Evolutionary conservation across 2,113 vertebrate species (phyloP), one percentile per base, ranked within the genome.

Genomic region (Amia ocellicauda): DNA sequence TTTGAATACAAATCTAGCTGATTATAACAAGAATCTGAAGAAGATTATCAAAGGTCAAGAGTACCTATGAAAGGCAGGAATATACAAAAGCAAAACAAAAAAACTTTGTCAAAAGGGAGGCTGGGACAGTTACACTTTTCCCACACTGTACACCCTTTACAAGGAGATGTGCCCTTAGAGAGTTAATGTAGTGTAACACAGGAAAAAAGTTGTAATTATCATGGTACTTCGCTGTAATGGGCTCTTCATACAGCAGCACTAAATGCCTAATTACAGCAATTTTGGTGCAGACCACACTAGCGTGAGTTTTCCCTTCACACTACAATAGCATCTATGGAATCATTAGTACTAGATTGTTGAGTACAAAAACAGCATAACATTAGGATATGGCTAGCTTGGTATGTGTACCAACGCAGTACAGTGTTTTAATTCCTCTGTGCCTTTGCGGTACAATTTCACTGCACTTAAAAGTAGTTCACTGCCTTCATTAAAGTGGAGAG

Each of bases 151-250:
- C 29, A 3, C 27, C 17, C 27, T 19, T 19, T 10, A 8, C 4
- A 29, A 36, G 13, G 27, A 17, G 17, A 36, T 11, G 41, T 43
- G 24, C 68, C 74, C 27, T 69, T 72, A 73, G 57, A 78, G 78
- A 89, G 80, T 86, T 79, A 81, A 83, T 82, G 77, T 24, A 69
- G 69, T 80, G 69, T 80, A 75, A 54, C 55, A 7, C 27, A 70
- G 40, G 63, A 20, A 69, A 77, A 79, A 79, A 77, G 53, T 79
- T 74, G 66, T 72, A 71, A 74, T 70, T 42, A 65, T 78, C 80
- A 43, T 55, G 69, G 75, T 67, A 58, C 62, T 72, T 79, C 69
- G 53, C 70, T 76, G 62, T 82, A 69, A 77, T 75, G 80, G 80
- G 67, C 76, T 69, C 71, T 74, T 61, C 72, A 80, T 51, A 69